Conservation (phyloP, 2,113 vertebrate genomes). For the Chlamydotis undulata region DNA sequence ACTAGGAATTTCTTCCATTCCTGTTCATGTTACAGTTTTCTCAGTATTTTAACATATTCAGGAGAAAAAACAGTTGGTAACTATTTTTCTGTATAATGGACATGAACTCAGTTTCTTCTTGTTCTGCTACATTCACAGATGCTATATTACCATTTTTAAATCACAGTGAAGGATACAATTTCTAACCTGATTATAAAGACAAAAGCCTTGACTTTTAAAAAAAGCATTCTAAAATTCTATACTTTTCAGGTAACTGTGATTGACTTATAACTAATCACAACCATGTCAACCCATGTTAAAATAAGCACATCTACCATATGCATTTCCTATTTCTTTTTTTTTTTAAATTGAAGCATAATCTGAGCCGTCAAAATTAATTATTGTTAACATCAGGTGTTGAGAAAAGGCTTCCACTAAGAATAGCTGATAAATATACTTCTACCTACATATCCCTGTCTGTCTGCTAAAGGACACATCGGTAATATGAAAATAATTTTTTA, state of each 20-base stretch:
- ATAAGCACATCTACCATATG: neutral
- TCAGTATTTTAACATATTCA: neutral
- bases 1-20: neutral
- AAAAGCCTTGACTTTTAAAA: neutral
- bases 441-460: neutral
- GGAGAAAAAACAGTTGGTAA: neutral
- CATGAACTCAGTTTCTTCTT: neutral
- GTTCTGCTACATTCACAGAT: neutral
- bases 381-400: neutral
- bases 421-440: neutral
- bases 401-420: neutral
- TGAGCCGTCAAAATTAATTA: neutral
- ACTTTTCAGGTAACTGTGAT: neutral
- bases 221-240: neutral
- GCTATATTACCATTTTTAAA: neutral
- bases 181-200: neutral
- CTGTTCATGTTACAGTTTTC: neutral
- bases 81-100: neutral
- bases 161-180: neutral
- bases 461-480: neutral
- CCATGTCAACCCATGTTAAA: neutral
- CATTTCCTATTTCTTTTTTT: neutral
- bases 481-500: neutral
- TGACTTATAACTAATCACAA: neutral
- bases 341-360: neutral